Percentiles rank a stretch among this genome's conserved stretches.
Conservation (phyloP, 2,797 vertebrate genomes). For the Pseudocheirus occidentalis region DNA sequence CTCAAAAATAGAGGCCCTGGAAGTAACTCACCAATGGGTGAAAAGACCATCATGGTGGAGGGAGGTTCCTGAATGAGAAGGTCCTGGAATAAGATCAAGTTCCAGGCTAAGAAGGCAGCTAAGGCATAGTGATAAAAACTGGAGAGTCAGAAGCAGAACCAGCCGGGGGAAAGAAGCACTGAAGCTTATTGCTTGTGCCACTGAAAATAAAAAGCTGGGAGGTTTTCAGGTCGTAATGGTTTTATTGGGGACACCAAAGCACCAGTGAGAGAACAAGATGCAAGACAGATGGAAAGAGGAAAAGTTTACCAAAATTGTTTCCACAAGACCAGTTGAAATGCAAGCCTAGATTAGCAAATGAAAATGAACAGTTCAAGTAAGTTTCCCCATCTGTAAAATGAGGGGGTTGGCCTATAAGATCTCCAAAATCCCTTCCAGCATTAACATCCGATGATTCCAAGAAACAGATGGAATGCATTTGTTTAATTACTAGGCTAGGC, state of each 20-base stretch:
- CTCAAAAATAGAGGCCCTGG: background rate
- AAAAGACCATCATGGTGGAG: background rate
- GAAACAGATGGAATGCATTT: background rate
- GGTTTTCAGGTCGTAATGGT: background rate
- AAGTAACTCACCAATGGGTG: background rate
- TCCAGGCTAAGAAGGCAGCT: background rate
- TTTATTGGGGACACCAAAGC: background rate
- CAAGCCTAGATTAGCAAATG: background rate
- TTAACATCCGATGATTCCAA: background rate
- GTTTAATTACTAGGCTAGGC: background rate
- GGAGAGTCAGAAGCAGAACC: background rate
- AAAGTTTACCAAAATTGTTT: background rate
- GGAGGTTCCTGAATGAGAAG: background rate
- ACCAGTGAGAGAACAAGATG: background rate
- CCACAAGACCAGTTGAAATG: background rate
- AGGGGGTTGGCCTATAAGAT: background rate
- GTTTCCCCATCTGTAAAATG: background rate
- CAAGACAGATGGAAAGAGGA: background rate
- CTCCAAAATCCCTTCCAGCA: background rate
- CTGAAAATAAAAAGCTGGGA: background rate
- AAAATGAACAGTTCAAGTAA: conserved; percentile 2
- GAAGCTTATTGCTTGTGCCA: background rate
- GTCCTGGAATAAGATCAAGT: too few relatives aligned
- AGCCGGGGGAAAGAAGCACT: background rate
- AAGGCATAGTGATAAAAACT: background rate